Base-by-base conservation (phyloP, 1,140 invertebrate genomes). In the Antheraea mylitta region DNA sequence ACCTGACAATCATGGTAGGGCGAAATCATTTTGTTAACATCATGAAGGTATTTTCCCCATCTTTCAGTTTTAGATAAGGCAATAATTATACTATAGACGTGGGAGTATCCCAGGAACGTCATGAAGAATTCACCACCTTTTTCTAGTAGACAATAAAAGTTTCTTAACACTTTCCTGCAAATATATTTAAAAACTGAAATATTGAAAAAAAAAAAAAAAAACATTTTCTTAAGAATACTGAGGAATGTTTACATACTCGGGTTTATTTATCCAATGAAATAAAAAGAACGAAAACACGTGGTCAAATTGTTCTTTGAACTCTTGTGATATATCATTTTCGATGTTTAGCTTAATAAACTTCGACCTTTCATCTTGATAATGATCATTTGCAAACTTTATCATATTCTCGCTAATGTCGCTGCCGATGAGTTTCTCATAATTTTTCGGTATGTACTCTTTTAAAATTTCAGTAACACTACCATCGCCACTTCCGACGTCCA, bases 401-500 rank as follows among this genome's bases (percentile, higher is more conserved):
- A 97, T 97, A 58, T 94, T 90, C 16, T 93, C 89, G 11, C 95
- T 96, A 60, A 96, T 93, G 74, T 97, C 96, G 1, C 94, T 93
- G 18, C 95, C 96, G 7, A 94, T 73, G 5, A 95, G 58, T 60
- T 83, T 85, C 4, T 85, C 78, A 13, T 89, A 93, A 13, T 91
- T 83, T n/a, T n/a, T n/a, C n/a, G n/a, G n/a, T n/a, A n/a, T n/a
- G n/a, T n/a, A n/a, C n/a, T n/a, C n/a, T n/a, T n/a, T n/a, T n/a
- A n/a, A n/a, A n/a, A n/a, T n/a, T n/a, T n/a, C n/a, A n/a, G n/a
- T n/a, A n/a, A n/a, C n/a, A n/a, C n/a, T n/a, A n/a, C n/a, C n/a
- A n/a, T n/a, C n/a, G n/a, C n/a, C n/a, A n/a, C n/a, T n/a, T 0
- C 97, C 97, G 10, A 98, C 94, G 76, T 98, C 97, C 64, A 97